These are phyloP conservation scores for Corynorhinus townsendii DNA, from an alignment of 2,113 vertebrate genomes.

Conservation along the genomic window DNA sequence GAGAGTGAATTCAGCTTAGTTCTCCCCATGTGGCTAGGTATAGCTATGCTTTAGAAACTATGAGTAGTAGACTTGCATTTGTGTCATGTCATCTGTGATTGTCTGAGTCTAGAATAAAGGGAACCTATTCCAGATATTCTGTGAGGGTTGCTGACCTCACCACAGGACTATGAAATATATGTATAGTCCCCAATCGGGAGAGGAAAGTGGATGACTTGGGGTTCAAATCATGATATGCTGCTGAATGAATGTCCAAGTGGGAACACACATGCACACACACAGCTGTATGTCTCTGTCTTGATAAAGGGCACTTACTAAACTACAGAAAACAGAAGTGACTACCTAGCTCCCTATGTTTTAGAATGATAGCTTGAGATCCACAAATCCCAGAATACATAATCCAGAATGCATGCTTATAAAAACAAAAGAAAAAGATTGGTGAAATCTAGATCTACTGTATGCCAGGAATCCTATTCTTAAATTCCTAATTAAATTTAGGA, in stretches of 20 bases:
- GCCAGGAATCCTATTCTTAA: not conserved
- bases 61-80: not conserved
- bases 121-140: conserved; percentile 16
- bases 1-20: not conserved
- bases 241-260: not conserved
- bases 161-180: not conserved
- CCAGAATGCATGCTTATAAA: not conserved
- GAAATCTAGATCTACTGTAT: not conserved
- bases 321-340: not conserved
- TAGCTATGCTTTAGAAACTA: conserved; percentile 4
- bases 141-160: conserved; percentile 27
- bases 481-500: not conserved
- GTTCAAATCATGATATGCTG: not conserved
- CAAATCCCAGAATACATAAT: not conserved
- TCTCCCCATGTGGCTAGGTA: not conserved
- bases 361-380: not conserved
- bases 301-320: not conserved
- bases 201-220: not conserved
- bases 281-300: not conserved
- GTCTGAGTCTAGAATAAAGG: conserved; percentile 38
- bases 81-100: not conserved
- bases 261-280: not conserved
- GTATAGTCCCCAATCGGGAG: not conserved
- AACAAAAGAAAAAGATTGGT: not conserved
- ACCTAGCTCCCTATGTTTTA: not conserved